A percentile compares a stretch with the other conserved stretches of the same genome.
Conservation (phyloP, 2,797 vertebrate genomes). For the Melanotaenia boesemani region DNA sequence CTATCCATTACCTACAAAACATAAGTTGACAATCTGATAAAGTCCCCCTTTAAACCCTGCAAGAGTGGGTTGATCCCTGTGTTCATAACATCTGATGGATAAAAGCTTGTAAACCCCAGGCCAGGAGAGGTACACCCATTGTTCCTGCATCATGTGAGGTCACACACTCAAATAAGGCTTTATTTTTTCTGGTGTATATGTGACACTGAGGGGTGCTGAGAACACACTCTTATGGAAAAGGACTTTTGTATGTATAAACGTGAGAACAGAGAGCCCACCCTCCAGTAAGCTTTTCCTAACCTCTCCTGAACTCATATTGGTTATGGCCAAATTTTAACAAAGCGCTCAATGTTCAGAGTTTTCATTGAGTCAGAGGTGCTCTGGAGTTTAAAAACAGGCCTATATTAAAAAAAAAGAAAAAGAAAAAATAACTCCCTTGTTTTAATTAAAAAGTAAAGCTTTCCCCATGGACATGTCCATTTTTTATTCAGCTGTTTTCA, state of each 20-base stretch:
- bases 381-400: conserved; percentile 31
- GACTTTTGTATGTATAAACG: conserved; percentile 42
- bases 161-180: conserved; percentile 28
- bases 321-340: conserved; percentile 78
- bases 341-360: conserved; percentile 77
- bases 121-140: conserved; percentile 31
- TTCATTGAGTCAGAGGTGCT: conserved; percentile 54
- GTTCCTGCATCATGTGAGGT: conserved; percentile 49
- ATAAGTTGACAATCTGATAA: conserved; percentile 25
- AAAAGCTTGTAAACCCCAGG: conserved; percentile 43
- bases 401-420: conserved; percentile 9
- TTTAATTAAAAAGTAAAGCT: conserved; percentile 68
- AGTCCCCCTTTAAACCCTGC: conserved; percentile 10
- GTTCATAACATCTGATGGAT: conserved; percentile 28
- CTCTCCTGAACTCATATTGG: conserved; percentile 57
- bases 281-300: conserved; percentile 69
- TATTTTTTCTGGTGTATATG: conserved; percentile 15
- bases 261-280: conserved; percentile 43
- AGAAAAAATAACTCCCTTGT: conserved; percentile 16
- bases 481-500: conserved; percentile 56
- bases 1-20: neutral
- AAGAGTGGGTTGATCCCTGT: conserved; percentile 28
- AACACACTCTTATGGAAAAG: conserved; percentile 47
- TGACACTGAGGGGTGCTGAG: conserved; percentile 27
- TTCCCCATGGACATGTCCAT: conserved; percentile 49